phyloP scores from a whole-genome alignment of 1,140 invertebrate genomes.

The Panonychus citri region DNA sequence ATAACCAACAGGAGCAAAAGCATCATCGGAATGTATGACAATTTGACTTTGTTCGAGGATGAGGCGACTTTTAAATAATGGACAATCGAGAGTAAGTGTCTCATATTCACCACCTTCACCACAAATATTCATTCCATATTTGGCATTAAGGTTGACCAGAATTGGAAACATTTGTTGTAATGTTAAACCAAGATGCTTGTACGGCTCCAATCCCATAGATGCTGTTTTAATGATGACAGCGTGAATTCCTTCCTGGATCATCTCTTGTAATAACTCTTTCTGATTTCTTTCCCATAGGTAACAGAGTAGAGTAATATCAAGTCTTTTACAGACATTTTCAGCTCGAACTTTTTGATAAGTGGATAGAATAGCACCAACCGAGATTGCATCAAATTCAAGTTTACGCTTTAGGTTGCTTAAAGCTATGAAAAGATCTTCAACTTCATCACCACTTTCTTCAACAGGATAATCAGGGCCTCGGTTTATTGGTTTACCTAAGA shows the following conservation, averaged over 20 bases:
- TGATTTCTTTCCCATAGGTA: conserved; percentile 89
- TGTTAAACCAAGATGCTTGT: conserved; percentile 62
- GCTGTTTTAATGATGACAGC: conserved; percentile 94
- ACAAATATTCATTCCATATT: conserved; percentile 89
- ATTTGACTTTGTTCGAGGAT: conserved; percentile 60
- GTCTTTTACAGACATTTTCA: conserved; percentile 86
- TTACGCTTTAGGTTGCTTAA: conserved; percentile 52
- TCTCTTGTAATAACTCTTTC: conserved; percentile 77
- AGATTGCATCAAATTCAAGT: conserved; percentile 64
- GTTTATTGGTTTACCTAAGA: conserved; percentile 50
- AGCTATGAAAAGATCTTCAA: conserved; percentile 85
- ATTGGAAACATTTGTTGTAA: conserved; percentile 61
- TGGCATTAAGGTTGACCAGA: conserved; percentile 61
- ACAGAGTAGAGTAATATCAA: conserved; percentile 62
- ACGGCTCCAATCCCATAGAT: conserved; percentile 42
- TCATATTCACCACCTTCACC: conserved; percentile 98
- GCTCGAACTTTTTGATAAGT: conserved; percentile 91
- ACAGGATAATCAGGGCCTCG: conserved; percentile 50
- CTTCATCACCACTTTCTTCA: conserved; percentile 73
- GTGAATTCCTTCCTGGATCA: conserved; percentile 74
- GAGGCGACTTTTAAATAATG: conserved; percentile 70
- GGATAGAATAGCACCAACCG: conserved; percentile 87
- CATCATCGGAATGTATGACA: conserved; percentile 65
- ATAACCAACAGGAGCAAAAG: conserved; percentile 75
- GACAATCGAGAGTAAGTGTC: conserved; percentile 89